These are phyloP conservation scores for Meandrusa payeni DNA, from an alignment of 2,888 invertebrate genomes.

Conservation along the genomic window DNA sequence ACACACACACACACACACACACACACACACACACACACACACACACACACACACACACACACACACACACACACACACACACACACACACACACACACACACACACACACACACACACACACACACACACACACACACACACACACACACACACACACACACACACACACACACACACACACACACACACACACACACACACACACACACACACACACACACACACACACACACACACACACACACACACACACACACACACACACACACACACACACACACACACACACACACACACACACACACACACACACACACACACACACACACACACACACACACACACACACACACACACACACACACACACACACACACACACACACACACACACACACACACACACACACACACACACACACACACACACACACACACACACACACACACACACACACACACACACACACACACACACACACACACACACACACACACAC, in stretches of 20 bases:
- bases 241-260: slow-evolving; percentile 3
- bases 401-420: slow-evolving; percentile 17
- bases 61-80: too few relatives aligned
- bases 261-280: slow-evolving; percentile 24
- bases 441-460: background rate
- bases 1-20: too few relatives aligned
- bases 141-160: too few relatives aligned
- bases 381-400: slow-evolving; percentile 20
- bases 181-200: too few relatives aligned
- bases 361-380: slow-evolving; percentile 18
- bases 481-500: background rate
- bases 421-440: background rate
- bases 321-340: slow-evolving; percentile 19
- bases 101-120: too few relatives aligned
- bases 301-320: slow-evolving; percentile 34
- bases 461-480: background rate
- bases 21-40: too few relatives aligned
- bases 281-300: slow-evolving; percentile 27
- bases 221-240: slow-evolving; percentile 1
- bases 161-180: too few relatives aligned
- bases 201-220: too few relatives aligned
- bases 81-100: too few relatives aligned
- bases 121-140: too few relatives aligned
- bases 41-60: too few relatives aligned
- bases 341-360: slow-evolving; percentile 20